These are phyloP conservation scores for Ectemnius lituratus DNA, from an alignment of 2,888 invertebrate genomes.

Conservation along the genomic window DNA sequence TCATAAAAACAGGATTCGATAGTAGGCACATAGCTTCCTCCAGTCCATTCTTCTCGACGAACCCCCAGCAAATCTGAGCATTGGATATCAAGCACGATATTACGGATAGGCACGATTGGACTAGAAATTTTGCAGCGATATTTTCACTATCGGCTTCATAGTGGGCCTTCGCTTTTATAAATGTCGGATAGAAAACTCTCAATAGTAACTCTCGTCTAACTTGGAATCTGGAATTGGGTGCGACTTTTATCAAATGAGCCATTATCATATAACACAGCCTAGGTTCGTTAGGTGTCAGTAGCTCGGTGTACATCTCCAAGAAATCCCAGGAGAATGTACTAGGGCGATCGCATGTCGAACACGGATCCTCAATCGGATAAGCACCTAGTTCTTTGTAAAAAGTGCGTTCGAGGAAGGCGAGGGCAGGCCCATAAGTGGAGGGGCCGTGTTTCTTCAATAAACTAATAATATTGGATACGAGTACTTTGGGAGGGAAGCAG, in stretches of 20 bases:
- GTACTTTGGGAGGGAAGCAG: constrained; percentile 81
- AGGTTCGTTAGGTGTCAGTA: constrained; percentile 80
- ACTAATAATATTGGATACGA: constrained; percentile 79
- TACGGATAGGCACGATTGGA: constrained; percentile 81
- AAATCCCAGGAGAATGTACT: constrained; percentile 79
- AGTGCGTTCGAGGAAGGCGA: constrained; percentile 81
- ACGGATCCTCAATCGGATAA: constrained; percentile 70
- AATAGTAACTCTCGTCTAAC: constrained; percentile 81
- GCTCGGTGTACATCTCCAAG: constrained; percentile 80
- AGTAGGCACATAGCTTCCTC: constrained; percentile 81
- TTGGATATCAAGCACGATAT: constrained; percentile 81
- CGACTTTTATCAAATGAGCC: constrained; percentile 81
- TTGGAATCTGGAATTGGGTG: constrained; percentile 79
- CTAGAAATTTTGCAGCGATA: constrained; percentile 80
- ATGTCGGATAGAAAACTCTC: constrained; percentile 82
- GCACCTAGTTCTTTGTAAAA: constrained; percentile 82
- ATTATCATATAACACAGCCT: constrained; percentile 81
- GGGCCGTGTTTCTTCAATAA: constrained; percentile 75
- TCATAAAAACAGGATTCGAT: constrained; percentile 80
- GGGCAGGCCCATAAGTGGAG: constrained; percentile 71
- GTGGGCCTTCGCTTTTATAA: constrained; percentile 80
- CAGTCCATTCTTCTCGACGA: constrained; percentile 81
- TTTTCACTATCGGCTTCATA: constrained; percentile 76
- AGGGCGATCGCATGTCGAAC: constrained; percentile 70
- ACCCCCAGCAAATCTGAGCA: constrained; percentile 81